phyloP scores from a whole-genome alignment of 2,797 vertebrate genomes.

The Amblyraja radiata region DNA sequence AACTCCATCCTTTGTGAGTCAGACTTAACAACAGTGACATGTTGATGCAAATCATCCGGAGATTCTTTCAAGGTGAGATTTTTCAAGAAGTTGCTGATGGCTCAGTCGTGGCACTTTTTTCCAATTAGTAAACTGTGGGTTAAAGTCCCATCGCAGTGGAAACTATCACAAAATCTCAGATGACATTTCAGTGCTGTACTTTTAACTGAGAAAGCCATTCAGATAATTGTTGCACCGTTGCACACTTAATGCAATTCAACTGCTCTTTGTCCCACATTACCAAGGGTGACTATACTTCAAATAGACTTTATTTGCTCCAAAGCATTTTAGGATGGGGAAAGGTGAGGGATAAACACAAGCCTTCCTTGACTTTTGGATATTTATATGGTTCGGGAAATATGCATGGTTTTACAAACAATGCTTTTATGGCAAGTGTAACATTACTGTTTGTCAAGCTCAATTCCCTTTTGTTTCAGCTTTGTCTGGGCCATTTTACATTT shows the following conservation, averaged over 20 bases:
- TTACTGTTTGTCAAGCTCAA: background rate
- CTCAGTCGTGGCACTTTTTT: background rate
- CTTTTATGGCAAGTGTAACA: background rate
- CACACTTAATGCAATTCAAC: background rate
- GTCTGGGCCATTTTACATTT: background rate
- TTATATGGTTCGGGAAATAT: background rate
- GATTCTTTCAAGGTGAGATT: background rate
- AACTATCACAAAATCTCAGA: background rate
- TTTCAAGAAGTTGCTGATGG: background rate
- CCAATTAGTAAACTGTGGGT: background rate
- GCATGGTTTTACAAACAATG: background rate
- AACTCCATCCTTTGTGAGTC: background rate
- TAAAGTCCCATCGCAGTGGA: background rate
- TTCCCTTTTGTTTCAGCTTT: background rate
- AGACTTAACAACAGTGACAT: background rate
- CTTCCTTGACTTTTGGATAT: background rate
- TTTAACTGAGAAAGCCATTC: background rate
- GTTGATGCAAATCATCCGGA: background rate
- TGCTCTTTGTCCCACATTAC: background rate
- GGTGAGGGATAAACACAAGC: background rate
- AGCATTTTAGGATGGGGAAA: background rate
- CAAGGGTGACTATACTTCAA: background rate
- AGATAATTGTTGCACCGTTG: background rate
- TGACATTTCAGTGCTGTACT: background rate
- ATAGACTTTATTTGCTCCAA: background rate